Conservation (phyloP, 2,113 vertebrate genomes). For the Symphodus melops region DNA sequence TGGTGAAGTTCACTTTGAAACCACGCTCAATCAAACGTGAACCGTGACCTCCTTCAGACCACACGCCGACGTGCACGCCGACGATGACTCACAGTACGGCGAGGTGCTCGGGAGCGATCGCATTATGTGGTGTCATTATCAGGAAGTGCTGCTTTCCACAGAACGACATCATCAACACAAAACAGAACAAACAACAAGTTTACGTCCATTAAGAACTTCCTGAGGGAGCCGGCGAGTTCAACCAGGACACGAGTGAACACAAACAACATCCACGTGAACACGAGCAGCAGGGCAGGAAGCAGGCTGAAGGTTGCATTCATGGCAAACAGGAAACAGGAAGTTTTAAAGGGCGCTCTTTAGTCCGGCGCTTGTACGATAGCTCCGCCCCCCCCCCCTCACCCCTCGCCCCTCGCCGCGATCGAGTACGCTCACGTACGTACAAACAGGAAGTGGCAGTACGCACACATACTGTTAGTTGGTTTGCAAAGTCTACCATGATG, state of each 20-base stretch:
- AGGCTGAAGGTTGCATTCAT: conserved; percentile 8
- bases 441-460: too few relatives aligned
- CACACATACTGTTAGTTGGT: too few relatives aligned
- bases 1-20: conserved; percentile 38
- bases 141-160: neutral
- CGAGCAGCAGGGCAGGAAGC: neutral
- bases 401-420: too few relatives aligned
- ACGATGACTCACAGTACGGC: conserved; percentile 14
- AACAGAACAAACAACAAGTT: neutral
- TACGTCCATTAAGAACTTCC: neutral
- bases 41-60: too few relatives aligned
- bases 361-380: too few relatives aligned
- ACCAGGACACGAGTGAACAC: too few relatives aligned
- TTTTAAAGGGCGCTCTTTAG: too few relatives aligned
- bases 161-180: neutral
- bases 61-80: neutral
- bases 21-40: neutral
- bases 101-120: conserved; percentile 6
- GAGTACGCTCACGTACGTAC: too few relatives aligned
- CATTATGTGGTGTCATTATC: neutral
- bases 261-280: neutral
- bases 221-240: too few relatives aligned
- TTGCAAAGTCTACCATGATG: too few relatives aligned
- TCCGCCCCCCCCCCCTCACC: too few relatives aligned
- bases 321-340: neutral